Conservation (phyloP, 2,888 invertebrate genomes). For the Dione vanillae region DNA sequence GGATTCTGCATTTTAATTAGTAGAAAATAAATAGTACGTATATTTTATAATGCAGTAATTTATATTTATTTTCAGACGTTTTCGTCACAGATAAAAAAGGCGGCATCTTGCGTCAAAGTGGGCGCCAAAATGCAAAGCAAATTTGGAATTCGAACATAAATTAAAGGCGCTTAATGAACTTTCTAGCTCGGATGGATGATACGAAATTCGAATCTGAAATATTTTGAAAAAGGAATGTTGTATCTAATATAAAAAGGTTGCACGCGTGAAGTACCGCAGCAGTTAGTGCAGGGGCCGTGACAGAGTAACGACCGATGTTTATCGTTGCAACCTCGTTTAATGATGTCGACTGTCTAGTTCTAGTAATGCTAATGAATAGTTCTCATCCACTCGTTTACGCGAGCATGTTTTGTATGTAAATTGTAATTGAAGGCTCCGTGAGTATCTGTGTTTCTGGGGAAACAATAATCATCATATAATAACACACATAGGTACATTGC, state of each 20-base stretch:
- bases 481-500: too few relatives aligned
- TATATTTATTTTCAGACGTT: neutral
- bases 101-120: slow-evolving; percentile 33
- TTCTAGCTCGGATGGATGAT: slow-evolving; percentile 50
- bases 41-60: neutral
- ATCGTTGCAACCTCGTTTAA: slow-evolving; percentile 61
- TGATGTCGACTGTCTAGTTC: slow-evolving; percentile 44
- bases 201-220: slow-evolving; percentile 55
- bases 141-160: slow-evolving; percentile 61
- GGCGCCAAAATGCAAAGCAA: slow-evolving; percentile 66
- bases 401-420: slow-evolving; percentile 45
- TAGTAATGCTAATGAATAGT: slow-evolving; percentile 48
- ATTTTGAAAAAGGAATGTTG: slow-evolving; percentile 50
- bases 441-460: slow-evolving; percentile 35
- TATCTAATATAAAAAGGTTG: slow-evolving; percentile 63
- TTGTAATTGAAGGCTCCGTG: slow-evolving; percentile 39
- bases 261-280: slow-evolving; percentile 73
- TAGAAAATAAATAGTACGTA: neutral
- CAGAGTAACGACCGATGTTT: slow-evolving; percentile 78
- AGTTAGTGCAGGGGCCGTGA: slow-evolving; percentile 79
- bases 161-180: slow-evolving; percentile 72
- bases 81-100: slow-evolving; percentile 28
- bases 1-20: neutral
- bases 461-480: too few relatives aligned
- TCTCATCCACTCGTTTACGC: slow-evolving; percentile 47